These are phyloP conservation scores for Anoplolepis gracilipes DNA, from an alignment of 1,140 invertebrate genomes.

Conservation along the genomic window DNA sequence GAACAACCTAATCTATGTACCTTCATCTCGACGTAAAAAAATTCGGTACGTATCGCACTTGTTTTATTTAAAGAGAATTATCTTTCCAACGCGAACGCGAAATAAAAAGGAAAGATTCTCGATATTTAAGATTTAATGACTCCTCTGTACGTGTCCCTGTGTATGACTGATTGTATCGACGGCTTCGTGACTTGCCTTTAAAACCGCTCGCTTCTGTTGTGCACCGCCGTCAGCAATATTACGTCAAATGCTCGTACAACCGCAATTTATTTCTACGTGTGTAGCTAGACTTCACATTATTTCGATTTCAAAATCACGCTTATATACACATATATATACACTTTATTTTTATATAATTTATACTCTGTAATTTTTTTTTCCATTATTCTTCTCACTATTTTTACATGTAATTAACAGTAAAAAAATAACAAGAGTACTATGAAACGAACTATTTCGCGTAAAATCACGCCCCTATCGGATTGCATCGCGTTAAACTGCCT, in stretches of 20 bases:
- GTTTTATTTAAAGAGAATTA: constrained; percentile 21
- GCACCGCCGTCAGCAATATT: constrained; percentile 55
- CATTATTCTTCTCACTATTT: not conserved
- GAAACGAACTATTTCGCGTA: not conserved
- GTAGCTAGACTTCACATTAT: constrained; percentile 43
- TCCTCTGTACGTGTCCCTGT: constrained; percentile 27
- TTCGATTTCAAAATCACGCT: constrained; percentile 46
- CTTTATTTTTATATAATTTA: constrained; percentile 7
- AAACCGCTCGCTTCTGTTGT: constrained; percentile 54
- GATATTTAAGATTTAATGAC: constrained; percentile 56
- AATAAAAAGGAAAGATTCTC: constrained; percentile 10
- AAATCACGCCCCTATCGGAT: not conserved
- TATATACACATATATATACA: too few relatives aligned
- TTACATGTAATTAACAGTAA: not conserved
- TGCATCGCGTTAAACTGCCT: constrained; percentile 15
- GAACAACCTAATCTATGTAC: not conserved
- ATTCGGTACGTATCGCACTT: not conserved
- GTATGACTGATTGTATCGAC: constrained; percentile 58
- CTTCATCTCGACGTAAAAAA: not conserved
- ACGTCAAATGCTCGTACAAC: constrained; percentile 52
- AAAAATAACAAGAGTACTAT: not conserved
- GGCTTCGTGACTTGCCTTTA: constrained; percentile 54
- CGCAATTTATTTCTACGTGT: constrained; percentile 33
- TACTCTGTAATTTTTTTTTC: not conserved
- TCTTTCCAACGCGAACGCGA: constrained; percentile 23